Evolutionary conservation across 2,888 invertebrate species (phyloP).

Genomic region (Hipparchia semele): DNA sequence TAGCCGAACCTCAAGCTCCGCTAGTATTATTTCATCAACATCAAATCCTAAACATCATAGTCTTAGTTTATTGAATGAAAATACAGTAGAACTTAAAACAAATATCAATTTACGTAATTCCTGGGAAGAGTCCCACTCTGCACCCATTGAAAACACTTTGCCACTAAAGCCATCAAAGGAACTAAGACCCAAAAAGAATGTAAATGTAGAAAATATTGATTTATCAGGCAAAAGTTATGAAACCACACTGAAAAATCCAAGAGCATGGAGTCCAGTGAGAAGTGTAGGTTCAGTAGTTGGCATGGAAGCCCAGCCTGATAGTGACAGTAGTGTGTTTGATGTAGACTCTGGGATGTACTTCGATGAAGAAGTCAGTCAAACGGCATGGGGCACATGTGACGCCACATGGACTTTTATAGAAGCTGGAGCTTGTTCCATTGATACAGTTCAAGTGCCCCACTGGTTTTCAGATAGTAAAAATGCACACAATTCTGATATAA

Average conservation of each 20-base stretch:
- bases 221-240: constrained; percentile 87
- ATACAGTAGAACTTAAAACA: constrained; percentile 67
- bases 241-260: constrained; percentile 89
- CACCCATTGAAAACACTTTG: constrained; percentile 87
- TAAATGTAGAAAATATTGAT: constrained; percentile 74
- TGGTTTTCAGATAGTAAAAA: constrained; percentile 88
- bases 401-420: constrained; percentile 92
- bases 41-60: constrained; percentile 87
- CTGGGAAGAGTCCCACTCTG: constrained; percentile 89
- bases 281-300: constrained; percentile 93
- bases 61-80: constrained; percentile 79
- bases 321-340: constrained; percentile 91
- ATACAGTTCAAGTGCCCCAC: constrained; percentile 89
- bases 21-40: constrained; percentile 86
- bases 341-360: constrained; percentile 91
- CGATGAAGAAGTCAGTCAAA: constrained; percentile 89
- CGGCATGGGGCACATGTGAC: constrained; percentile 91
- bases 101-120: constrained; percentile 83
- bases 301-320: constrained; percentile 93
- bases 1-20: constrained; percentile 91
- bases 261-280: constrained; percentile 94
- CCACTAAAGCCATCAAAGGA: constrained; percentile 78
- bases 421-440: constrained; percentile 90
- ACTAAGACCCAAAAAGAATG: constrained; percentile 59
- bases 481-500: constrained; percentile 84